Percentiles rank a stretch among this genome's conserved stretches.
Evolutionary conservation across 37 sponge, comb jelly and placozoan genomes (phyloP).

Genomic region (Haliclona indistincta): DNA sequence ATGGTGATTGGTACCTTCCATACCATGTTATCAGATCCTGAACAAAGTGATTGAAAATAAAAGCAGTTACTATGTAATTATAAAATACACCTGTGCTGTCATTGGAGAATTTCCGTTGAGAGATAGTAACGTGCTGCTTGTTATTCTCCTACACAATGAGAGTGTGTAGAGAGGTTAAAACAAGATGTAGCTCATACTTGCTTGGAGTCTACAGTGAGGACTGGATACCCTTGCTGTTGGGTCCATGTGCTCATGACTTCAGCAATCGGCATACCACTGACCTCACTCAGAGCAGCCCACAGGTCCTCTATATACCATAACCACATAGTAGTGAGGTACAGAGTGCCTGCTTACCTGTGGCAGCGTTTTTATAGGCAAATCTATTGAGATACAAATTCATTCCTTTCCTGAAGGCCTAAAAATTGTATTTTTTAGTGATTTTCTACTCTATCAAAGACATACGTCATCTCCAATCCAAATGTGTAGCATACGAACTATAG

Average conservation of each 20-base stretch:
- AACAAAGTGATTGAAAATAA: neutral
- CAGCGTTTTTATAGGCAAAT: conserved; percentile 70
- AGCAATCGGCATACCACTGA: conserved; percentile 72
- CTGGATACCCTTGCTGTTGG: conserved; percentile 93
- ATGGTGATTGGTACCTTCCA: conserved; percentile 71
- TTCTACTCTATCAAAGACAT: neutral
- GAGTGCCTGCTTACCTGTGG: conserved; percentile 56
- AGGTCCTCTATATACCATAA: conserved; percentile 75
- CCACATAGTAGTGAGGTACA: no score
- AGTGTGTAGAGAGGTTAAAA: neutral
- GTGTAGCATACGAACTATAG: conserved; percentile 82
- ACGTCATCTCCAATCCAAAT: conserved; percentile 80
- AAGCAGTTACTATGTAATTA: no score
- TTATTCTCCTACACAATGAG: conserved; percentile 44
- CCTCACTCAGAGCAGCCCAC: conserved; percentile 67
- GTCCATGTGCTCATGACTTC: conserved; percentile 95
- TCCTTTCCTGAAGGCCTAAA: conserved; percentile 81
- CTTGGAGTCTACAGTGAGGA: conserved; percentile 66
- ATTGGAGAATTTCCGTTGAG: conserved; percentile 82
- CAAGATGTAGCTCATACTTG: conserved; percentile 54
- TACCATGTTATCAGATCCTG: conserved; percentile 29
- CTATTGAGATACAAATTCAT: conserved; percentile 75
- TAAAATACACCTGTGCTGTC: no score
- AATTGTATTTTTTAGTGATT: neutral
- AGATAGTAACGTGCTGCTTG: conserved; percentile 52